Evolutionary conservation across 2,113 vertebrate species (phyloP), one percentile per base, ranked within the genome.

Genomic region (Labeo rohita): DNA sequence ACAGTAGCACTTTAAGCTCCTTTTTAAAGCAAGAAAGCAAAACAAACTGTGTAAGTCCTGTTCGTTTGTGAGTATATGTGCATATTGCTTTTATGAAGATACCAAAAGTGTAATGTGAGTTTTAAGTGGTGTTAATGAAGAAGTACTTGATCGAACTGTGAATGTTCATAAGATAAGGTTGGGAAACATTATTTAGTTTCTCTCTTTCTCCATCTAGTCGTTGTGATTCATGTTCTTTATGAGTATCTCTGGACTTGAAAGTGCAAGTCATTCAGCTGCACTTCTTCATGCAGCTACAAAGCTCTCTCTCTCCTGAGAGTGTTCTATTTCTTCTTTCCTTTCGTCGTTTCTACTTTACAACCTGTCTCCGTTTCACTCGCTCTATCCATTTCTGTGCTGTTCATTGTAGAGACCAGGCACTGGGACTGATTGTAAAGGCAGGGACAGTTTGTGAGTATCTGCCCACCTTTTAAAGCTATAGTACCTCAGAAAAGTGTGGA

Each of bases 191-290:
- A 43, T 9, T 43, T 39, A 72, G 68, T 23, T 76, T 76, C n/a
- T 76, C 7, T 76, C 13, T 52, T 76, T 54, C 49, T 76, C 49
- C 12, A 23, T 77, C 47, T 52, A 59, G 54, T 78, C 4, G 76
- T 66, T 79, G 36, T 56, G 54, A 81, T 28, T 63, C 56, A 47
- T 59, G 78, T 23, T 52, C 49, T 28, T 59, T 68, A 28, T 50
- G 23, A 49, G 61, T 70, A n/a, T 83, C 47, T 70, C 63, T 80
- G 90, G 91, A 66, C 92, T 86, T 91, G 90, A 94, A 94, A 94
- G 91, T 94, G 93, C 93, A 94, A 94, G 92, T 94, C 93, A 94
- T 92, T 90, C 91, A 91, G 90, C 86, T 59, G 85, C 89, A 91
- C 89, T 36, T 54, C 28, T 77, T 94, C 93, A 93, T 92, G 91